Conservation (phyloP, 2,888 invertebrate species). For the Trachelus tabidus region DNA sequence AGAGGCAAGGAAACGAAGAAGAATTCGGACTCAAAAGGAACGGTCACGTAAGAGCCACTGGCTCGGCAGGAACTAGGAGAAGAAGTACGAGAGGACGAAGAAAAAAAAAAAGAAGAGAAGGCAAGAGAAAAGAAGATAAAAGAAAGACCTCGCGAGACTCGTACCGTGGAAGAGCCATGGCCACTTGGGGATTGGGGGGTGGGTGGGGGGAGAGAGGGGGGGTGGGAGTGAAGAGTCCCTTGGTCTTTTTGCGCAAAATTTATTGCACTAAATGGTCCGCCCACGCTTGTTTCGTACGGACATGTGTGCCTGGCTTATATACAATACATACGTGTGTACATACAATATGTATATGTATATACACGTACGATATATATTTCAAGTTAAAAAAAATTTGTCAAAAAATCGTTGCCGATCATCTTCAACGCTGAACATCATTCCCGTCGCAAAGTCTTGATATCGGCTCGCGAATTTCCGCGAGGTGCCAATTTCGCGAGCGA, state of each 20-base stretch:
- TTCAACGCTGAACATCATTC: background rate
- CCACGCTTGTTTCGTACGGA: slow-evolving; percentile 21
- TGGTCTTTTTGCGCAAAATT: slow-evolving; percentile 42
- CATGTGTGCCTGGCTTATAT: background rate
- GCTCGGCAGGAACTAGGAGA: slow-evolving; percentile 1
- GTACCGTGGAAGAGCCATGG: slow-evolving; percentile 51
- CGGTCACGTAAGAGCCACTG: background rate
- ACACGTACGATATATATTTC: background rate
- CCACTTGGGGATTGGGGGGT: slow-evolving; percentile 40
- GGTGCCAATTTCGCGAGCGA: background rate
- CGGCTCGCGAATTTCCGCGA: background rate
- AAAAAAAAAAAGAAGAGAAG: slow-evolving; percentile 15
- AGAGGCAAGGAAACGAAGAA: slow-evolving; percentile 2
- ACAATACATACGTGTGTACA: too few relatives aligned
- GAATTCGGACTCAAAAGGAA: background rate
- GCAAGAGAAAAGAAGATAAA: slow-evolving; percentile 28
- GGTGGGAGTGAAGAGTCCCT: slow-evolving; percentile 37
- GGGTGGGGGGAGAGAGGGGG: slow-evolving; percentile 24
- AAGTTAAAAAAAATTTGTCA: background rate
- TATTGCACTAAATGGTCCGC: slow-evolving; percentile 43
- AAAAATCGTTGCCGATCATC: background rate
- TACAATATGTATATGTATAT: too few relatives aligned
- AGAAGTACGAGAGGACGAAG: background rate
- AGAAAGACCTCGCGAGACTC: slow-evolving; percentile 53
- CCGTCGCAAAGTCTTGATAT: too few relatives aligned